phyloP scores from a whole-genome alignment of 2,797 vertebrate genomes.

The Gadopsis marmoratus region DNA sequence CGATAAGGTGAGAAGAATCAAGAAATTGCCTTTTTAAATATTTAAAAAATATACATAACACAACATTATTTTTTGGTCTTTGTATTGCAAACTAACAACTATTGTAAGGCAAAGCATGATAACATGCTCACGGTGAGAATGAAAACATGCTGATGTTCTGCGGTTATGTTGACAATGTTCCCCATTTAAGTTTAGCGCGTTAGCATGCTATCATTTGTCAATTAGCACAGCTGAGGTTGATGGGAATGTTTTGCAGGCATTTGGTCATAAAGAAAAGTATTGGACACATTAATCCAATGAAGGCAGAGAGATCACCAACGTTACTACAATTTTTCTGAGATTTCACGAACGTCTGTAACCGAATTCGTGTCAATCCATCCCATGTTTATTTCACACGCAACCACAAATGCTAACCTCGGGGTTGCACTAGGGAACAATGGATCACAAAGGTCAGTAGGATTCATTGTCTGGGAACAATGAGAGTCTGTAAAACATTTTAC shows the following conservation, averaged over 20 bases:
- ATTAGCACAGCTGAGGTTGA: neutral
- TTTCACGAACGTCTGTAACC: too few species aligned
- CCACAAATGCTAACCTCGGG: too few species aligned
- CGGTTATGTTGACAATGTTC: neutral
- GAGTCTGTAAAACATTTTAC: neutral
- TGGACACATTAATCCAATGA: neutral
- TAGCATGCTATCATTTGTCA: neutral
- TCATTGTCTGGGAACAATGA: neutral
- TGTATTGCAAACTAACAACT: neutral
- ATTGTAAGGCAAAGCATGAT: neutral
- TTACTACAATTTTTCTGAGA: too few species aligned
- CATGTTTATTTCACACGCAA: neutral
- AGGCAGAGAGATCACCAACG: too few species aligned
- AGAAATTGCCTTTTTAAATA: neutral
- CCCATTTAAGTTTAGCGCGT: neutral
- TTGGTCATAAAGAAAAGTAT: neutral
- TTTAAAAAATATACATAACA: neutral
- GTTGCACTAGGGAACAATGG: neutral
- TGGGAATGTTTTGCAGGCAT: neutral
- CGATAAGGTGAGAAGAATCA: neutral
- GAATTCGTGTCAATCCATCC: neutral
- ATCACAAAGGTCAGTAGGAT: neutral
- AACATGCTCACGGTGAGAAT: neutral
- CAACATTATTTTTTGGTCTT: neutral
- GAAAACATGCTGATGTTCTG: neutral